A percentile compares a stretch with the other conserved stretches of the same genome.
Conservation (phyloP, 2,888 invertebrate genomes). For the Mellilla xanthometata region DNA sequence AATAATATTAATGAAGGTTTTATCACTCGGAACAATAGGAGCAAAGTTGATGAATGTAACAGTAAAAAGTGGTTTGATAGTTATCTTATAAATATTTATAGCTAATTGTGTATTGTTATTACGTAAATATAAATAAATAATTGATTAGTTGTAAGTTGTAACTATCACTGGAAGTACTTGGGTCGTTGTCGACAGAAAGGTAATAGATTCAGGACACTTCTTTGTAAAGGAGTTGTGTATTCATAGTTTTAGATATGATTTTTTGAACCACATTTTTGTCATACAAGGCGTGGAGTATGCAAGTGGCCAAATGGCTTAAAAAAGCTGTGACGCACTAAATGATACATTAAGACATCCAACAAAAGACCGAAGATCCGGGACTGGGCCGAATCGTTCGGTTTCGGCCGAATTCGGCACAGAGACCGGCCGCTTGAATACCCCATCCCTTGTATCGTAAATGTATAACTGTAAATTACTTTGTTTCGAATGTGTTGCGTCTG, state of each 20-base stretch:
- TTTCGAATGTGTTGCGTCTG: slow-evolving; percentile 56
- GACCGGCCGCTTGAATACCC: slow-evolving; percentile 22
- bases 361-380: too few species aligned
- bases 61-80: slow-evolving; percentile 79
- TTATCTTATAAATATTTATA: slow-evolving; percentile 83
- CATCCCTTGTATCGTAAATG: slow-evolving; percentile 26
- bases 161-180: slow-evolving; percentile 74
- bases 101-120: slow-evolving; percentile 83
- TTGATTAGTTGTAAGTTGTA: slow-evolving; percentile 80
- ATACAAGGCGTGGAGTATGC: slow-evolving; percentile 23
- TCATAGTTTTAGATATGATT: slow-evolving; percentile 55
- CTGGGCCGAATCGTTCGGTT: background rate
- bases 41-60: slow-evolving; percentile 69
- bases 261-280: slow-evolving; percentile 46
- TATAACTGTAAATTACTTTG: slow-evolving; percentile 43
- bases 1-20: slow-evolving; percentile 46
- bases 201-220: slow-evolving; percentile 51
- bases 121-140: slow-evolving; percentile 82
- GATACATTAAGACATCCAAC: too few species aligned
- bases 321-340: too few species aligned
- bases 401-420: slow-evolving; percentile 7
- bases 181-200: slow-evolving; percentile 60
- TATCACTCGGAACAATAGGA: slow-evolving; percentile 67
- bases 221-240: slow-evolving; percentile 70
- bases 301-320: background rate